phyloP scores from a whole-genome alignment of 2,888 invertebrate species.

The Phytoseiulus persimilis region DNA sequence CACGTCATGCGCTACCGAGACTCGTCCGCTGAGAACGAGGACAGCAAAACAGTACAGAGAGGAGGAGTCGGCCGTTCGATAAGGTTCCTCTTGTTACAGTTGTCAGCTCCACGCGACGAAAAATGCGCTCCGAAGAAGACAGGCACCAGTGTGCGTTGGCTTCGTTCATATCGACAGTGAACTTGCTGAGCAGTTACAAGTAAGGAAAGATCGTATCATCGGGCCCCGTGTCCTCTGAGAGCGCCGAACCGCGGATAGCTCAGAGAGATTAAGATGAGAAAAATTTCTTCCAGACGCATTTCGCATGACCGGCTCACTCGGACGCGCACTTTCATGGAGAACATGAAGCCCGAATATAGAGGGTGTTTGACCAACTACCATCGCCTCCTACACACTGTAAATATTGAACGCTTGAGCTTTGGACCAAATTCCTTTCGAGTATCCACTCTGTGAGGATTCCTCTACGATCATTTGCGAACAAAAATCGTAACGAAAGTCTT shows the following conservation, averaged over 20 bases:
- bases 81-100: too few species aligned
- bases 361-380: background rate
- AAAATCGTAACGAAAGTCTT: background rate
- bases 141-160: background rate
- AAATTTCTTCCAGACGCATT: background rate
- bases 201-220: background rate
- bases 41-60: too few species aligned
- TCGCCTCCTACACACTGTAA: background rate
- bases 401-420: background rate
- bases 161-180: background rate
- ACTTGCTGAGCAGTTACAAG: background rate
- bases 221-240: too few species aligned
- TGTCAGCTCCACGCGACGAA: too few species aligned
- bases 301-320: background rate
- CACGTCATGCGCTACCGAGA: too few species aligned
- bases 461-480: background rate
- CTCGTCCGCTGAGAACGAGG: too few species aligned
- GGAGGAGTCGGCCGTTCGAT: too few species aligned
- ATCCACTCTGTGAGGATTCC: background rate
- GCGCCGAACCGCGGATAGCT: too few species aligned
- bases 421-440: background rate
- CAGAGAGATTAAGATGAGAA: too few species aligned
- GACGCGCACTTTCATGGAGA: background rate
- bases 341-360: background rate
- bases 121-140: background rate